Conservation (phyloP, 2,888 invertebrate genomes). For the Drosophila parthenogenetica region DNA sequence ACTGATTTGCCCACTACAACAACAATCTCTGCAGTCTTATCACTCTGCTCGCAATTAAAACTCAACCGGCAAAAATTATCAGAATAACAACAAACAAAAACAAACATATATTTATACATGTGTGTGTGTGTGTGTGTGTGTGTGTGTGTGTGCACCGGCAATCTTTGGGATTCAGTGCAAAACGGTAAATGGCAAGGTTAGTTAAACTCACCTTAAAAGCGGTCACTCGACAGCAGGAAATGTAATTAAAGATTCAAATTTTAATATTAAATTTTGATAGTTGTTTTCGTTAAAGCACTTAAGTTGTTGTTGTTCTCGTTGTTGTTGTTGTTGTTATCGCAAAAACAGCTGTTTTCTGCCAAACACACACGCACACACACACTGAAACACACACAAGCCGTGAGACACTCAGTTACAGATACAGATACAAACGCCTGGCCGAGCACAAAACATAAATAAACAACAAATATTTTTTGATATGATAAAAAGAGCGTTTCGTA, state of each 20-base stretch:
- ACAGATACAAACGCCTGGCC: constrained; percentile 19
- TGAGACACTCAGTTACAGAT: constrained; percentile 21
- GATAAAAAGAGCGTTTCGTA: constrained; percentile 34
- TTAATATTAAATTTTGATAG: constrained; percentile 2
- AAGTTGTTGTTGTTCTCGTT: constrained; percentile 24
- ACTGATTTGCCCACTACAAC: constrained; percentile 2
- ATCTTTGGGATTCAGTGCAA: constrained; percentile 8
- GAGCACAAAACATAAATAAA: constrained; percentile 66
- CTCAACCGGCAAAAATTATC: constrained; percentile 52
- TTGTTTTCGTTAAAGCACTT: constrained; percentile 30
- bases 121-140: not conserved
- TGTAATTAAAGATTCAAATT: constrained; percentile 1
- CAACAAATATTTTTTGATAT: constrained; percentile 53
- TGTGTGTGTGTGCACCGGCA: constrained; percentile 15
- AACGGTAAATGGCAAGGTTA: constrained; percentile 8
- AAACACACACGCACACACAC: constrained; percentile 31
- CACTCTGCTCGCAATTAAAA: constrained; percentile 16
- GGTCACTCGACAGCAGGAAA: constrained; percentile 15
- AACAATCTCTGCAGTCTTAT: constrained; percentile 38
- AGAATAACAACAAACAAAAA: constrained; percentile 2
- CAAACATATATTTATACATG: not conserved
- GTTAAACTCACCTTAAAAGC: constrained; percentile 42
- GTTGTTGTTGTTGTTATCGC: constrained; percentile 45
- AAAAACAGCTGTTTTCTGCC: constrained; percentile 69
- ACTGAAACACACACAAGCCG: constrained; percentile 3